phyloP scores from a whole-genome alignment of 2,113 vertebrate species.

The Podocnemis expansa region DNA sequence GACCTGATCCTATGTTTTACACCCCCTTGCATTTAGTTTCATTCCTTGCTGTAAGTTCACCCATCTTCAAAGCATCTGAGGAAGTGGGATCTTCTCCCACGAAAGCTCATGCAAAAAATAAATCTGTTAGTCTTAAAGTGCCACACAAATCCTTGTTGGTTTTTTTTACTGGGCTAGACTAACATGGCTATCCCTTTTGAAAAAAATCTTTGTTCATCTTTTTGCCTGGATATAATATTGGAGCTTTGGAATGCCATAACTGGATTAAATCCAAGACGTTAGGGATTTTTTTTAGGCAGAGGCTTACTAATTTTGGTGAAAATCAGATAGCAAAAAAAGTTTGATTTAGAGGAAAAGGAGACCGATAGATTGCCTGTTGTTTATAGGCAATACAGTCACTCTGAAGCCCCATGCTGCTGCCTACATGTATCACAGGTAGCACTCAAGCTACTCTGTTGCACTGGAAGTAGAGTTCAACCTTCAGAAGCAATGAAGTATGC shows the following conservation, averaged over 20 bases:
- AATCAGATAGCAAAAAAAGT: not conserved
- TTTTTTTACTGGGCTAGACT: too few relatives aligned
- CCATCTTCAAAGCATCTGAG: too few relatives aligned
- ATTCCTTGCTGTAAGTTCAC: too few relatives aligned
- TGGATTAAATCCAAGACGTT: not conserved
- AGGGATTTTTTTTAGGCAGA: not conserved
- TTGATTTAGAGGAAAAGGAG: not conserved
- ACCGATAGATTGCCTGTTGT: not conserved
- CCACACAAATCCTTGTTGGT: too few relatives aligned
- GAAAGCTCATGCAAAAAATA: too few relatives aligned
- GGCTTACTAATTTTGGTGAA: not conserved
- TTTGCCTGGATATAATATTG: not conserved
- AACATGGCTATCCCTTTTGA: too few relatives aligned
- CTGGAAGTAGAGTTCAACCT: not conserved
- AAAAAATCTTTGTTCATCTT: too few relatives aligned
- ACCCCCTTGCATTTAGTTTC: too few relatives aligned
- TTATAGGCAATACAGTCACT: not conserved
- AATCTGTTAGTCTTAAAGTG: too few relatives aligned
- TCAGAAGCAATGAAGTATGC: not conserved
- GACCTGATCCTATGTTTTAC: too few relatives aligned
- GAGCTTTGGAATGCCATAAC: not conserved
- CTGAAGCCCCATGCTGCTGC: not conserved
- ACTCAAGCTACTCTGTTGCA: not conserved
- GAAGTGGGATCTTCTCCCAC: too few relatives aligned
- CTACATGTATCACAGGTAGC: not conserved